A percentile compares a stretch with the other conserved stretches of the same genome.
phyloP scores from a whole-genome alignment of 2,888 invertebrate genomes.

The Latheticus oryzae region DNA sequence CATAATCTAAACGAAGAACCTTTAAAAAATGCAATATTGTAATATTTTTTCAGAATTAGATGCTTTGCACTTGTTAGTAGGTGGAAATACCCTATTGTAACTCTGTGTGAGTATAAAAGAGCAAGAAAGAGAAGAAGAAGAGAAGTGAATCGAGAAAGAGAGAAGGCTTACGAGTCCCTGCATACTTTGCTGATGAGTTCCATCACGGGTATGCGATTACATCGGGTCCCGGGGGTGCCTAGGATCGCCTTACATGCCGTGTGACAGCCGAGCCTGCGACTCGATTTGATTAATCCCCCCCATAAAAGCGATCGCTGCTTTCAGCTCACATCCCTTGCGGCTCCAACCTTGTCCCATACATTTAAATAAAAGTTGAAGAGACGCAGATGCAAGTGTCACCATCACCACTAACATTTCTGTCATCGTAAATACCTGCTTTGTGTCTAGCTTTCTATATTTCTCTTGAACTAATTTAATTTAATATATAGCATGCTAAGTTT shows the following conservation, averaged over 20 bases:
- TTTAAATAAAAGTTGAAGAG: conserved; percentile 40
- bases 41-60: no score
- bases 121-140: conserved; percentile 33
- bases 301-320: conserved; percentile 58
- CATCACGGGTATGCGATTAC: conserved; percentile 60
- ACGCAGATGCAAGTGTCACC: conserved; percentile 41
- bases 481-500: no score
- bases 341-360: conserved; percentile 37
- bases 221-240: conserved; percentile 56
- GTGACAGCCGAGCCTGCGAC: conserved; percentile 59
- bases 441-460: no score
- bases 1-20: no score
- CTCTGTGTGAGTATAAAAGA: no score
- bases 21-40: no score
- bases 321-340: conserved; percentile 45
- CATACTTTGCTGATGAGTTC: conserved; percentile 61
- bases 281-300: conserved; percentile 61
- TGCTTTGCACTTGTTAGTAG: no score
- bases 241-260: conserved; percentile 60
- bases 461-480: no score
- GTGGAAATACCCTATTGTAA: no score
- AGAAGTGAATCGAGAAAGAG: conserved; percentile 42
- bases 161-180: conserved; percentile 49
- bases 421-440: conserved; percentile 18
- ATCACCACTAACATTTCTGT: neutral